Base-by-base conservation (phyloP, 2,797 vertebrate species). In the Agapornis canus region DNA sequence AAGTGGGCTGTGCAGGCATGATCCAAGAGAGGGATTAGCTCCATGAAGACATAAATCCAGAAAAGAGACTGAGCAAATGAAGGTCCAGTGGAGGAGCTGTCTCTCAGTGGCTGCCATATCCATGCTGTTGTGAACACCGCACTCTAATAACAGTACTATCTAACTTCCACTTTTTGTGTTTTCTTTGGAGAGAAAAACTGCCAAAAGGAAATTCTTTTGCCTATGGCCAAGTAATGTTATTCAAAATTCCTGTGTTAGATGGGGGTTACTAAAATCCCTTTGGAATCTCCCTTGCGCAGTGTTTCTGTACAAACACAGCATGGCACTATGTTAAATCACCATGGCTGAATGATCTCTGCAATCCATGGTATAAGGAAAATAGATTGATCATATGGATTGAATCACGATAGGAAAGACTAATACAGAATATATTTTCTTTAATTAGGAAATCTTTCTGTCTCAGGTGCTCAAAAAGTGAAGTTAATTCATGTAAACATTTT, bases 201-300 rank as follows among this genome's bases (percentile, higher is more conserved):
- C 89, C 87, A 92, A 88, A 94, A 94, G 94, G 94, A 96, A 96
- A 95, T 96, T 90, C 92, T 96, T 96, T 84, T 91, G 76, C 94
- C 70, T 91, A 84, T 69, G 77, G 94, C 89, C 95, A 93, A 93
- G 35, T 66, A 91, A 32, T 45, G 51, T 90, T 96, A 81, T 77
- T 95, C 91, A 82, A 81, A 92, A 94, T 83, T 86, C 60, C 66
- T 64, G 64, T 79, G 65, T 79, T 90, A 87, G 73, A 79, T 6
- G 8, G 51, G 26, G 31, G 59, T 83, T 96, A 66, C 70, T 96
- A 86, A 94, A 96, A 94, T 87, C 91, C 70, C 87, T 86, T 83
- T 94, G 89, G 92, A 96, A 93, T 90, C 89, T 93, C 95, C 82
- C 54, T 87, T 84, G 80, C 86, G 85, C 59, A 31, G 73, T 60